phyloP scores from a whole-genome alignment of 2,888 invertebrate species.

The Gastracanthus pulcherrimus region DNA sequence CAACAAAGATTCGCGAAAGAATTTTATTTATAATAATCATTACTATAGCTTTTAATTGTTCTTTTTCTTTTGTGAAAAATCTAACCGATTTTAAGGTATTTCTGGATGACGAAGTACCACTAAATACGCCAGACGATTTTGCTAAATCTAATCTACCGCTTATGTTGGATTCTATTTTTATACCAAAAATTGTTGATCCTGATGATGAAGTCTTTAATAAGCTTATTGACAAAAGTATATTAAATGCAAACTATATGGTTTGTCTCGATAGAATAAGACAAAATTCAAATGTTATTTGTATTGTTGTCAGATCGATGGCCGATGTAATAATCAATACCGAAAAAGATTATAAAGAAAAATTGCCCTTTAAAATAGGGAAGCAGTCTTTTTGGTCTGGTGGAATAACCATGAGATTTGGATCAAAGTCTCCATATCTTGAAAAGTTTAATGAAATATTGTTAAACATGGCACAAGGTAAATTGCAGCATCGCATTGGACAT shows the following conservation, averaged over 20 bases:
- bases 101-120: not conserved
- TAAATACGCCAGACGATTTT: not conserved
- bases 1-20: not conserved
- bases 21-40: not conserved
- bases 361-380: not conserved
- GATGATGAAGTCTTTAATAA: not conserved
- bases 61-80: not conserved
- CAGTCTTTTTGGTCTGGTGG: not conserved
- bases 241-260: not conserved
- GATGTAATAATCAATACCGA: not conserved
- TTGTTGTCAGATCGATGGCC: not conserved
- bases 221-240: not conserved
- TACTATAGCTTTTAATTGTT: not conserved
- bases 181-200: not conserved
- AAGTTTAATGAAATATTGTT: not conserved
- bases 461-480: not conserved
- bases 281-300: not conserved
- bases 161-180: not conserved
- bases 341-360: not conserved
- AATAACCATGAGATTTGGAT: not conserved
- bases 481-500: not conserved
- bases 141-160: not conserved
- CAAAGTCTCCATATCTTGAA: constrained; percentile 1
- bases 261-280: not conserved
- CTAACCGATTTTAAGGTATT: not conserved